These are phyloP conservation scores for Diarsia rubi DNA, from an alignment of 2,888 invertebrate species.

Conservation along the genomic window DNA sequence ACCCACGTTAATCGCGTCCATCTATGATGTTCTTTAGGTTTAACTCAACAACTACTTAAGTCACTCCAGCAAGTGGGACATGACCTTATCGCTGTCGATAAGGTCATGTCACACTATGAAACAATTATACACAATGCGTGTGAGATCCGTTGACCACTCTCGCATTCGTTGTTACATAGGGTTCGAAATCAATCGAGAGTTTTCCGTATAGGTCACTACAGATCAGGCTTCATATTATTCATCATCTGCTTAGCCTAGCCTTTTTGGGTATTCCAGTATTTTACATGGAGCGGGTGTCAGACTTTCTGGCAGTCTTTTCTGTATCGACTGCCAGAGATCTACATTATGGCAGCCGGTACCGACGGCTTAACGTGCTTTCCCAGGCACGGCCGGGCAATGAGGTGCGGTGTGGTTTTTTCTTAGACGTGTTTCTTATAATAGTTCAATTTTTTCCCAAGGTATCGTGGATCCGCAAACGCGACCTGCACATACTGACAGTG, in stretches of 20 bases:
- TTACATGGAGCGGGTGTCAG: too few relatives aligned
- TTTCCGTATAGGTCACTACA: background rate
- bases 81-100: background rate
- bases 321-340: too few relatives aligned
- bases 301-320: too few relatives aligned
- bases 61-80: background rate
- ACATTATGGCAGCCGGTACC: too few relatives aligned
- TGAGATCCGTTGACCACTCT: background rate
- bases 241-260: too few relatives aligned
- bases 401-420: too few relatives aligned
- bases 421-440: background rate
- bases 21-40: background rate
- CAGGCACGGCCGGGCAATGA: too few relatives aligned
- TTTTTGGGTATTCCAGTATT: too few relatives aligned
- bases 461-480: conserved; percentile 96
- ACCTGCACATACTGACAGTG: conserved; percentile 93
- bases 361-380: too few relatives aligned
- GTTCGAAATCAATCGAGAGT: background rate
- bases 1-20: background rate
- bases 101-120: too few relatives aligned
- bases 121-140: background rate
- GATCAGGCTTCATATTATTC: background rate
- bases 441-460: conserved; percentile 89
- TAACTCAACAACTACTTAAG: background rate
- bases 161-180: background rate